Percentiles rank a stretch among this genome's conserved stretches.
These are phyloP conservation scores for Grammomys dolichurus DNA, from an alignment of 2,113 vertebrate genomes.

Conservation along the genomic window DNA sequence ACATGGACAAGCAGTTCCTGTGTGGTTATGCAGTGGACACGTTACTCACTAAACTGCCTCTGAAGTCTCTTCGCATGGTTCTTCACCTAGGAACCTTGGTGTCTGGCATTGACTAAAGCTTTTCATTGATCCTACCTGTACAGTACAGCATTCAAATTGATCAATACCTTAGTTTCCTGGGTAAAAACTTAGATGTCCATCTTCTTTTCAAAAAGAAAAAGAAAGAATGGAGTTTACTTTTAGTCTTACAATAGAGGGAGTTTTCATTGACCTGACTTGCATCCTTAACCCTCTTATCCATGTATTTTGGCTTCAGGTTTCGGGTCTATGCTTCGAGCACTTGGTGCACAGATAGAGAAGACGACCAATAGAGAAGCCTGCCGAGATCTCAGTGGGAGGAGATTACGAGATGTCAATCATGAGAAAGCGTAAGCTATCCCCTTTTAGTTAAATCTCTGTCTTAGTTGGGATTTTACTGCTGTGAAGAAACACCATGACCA, in stretches of 20 bases:
- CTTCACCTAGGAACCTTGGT: background rate
- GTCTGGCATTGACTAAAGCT: background rate
- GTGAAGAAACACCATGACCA: too few relatives aligned
- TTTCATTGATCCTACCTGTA: background rate
- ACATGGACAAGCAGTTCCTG: background rate
- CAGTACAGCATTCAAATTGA: background rate
- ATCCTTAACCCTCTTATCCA: conserved; percentile 35
- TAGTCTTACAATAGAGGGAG: background rate
- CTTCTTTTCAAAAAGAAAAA: background rate
- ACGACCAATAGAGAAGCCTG: conserved; percentile 98
- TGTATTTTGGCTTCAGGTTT: conserved; percentile 89
- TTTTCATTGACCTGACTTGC: background rate
- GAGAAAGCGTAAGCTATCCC: conserved; percentile 94
- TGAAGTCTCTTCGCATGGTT: background rate
- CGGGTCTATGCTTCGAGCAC: conserved; percentile 97
- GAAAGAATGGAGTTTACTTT: background rate
- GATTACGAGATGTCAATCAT: conserved; percentile 97
- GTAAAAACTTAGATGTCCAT: background rate
- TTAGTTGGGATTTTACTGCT: too few relatives aligned
- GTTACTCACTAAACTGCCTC: background rate
- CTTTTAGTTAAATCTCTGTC: background rate
- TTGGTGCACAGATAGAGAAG: conserved; percentile 99
- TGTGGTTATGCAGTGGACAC: background rate
- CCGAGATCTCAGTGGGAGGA: conserved; percentile 95
- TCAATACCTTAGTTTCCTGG: background rate